A percentile compares a stretch with the other conserved stretches of the same genome.
Evolutionary conservation across 2,113 vertebrate species (phyloP).

Genomic region (Calyptomena viridis): DNA sequence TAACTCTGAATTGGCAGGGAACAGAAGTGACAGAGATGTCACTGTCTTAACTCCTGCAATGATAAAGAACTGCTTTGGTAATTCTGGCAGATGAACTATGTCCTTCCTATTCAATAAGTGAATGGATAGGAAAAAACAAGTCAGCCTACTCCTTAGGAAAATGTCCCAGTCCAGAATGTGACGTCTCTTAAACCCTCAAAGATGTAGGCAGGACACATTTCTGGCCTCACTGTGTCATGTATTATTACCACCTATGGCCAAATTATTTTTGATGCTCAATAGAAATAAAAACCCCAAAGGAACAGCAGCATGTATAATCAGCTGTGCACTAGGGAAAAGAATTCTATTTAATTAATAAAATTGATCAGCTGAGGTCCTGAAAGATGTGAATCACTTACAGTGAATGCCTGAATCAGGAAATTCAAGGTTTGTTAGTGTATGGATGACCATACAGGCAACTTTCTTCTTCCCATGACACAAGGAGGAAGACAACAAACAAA

Average conservation of each 20-base stretch:
- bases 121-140: not conserved
- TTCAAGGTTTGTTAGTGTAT: accelerated
- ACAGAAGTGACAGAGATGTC: not conserved
- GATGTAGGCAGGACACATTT: not conserved
- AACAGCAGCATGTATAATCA: not conserved
- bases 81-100: not conserved
- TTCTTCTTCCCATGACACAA: not conserved
- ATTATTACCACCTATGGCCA: not conserved
- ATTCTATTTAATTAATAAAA: not conserved
- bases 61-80: not conserved
- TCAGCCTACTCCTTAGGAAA: not conserved
- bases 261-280: not conserved
- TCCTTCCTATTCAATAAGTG: not conserved
- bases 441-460: not conserved
- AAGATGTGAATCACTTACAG: not conserved
- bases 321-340: not conserved
- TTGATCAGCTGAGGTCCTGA: not conserved
- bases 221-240: not conserved
- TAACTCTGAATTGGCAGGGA: not conserved
- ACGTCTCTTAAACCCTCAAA: not conserved
- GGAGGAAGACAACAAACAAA: not conserved
- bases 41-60: not conserved
- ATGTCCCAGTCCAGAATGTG: not conserved
- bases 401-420: not conserved
- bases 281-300: not conserved